These are phyloP conservation scores for Formica exsecta DNA, from an alignment of 1,140 invertebrate species.

Conservation along the genomic window DNA sequence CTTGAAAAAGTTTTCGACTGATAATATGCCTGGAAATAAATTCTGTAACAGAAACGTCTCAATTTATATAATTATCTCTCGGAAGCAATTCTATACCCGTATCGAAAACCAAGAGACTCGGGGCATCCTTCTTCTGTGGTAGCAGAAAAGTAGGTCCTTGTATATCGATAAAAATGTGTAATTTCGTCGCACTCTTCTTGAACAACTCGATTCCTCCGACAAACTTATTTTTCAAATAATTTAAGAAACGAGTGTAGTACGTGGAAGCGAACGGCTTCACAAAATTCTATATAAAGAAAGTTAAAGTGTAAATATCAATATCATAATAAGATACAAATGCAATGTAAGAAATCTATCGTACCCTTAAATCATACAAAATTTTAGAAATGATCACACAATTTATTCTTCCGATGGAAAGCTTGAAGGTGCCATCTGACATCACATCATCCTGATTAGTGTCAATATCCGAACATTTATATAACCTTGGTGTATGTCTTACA, in stretches of 20 bases:
- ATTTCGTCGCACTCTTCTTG: constrained; percentile 88
- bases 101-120: constrained; percentile 92
- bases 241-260: constrained; percentile 65
- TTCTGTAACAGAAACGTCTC: neutral
- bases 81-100: constrained; percentile 86
- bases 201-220: constrained; percentile 85
- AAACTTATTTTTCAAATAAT: constrained; percentile 72
- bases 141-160: constrained; percentile 92
- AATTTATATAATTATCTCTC: neutral
- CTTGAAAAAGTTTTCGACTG: constrained; percentile 94
- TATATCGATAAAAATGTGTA: constrained; percentile 91
- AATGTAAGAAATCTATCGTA: constrained; percentile 70
- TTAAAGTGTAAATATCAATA: neutral
- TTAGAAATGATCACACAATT: constrained; percentile 91
- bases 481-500: constrained; percentile 89
- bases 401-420: constrained; percentile 90
- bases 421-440: constrained; percentile 90
- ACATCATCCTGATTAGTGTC: constrained; percentile 86
- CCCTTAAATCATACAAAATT: constrained; percentile 90
- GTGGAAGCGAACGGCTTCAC: constrained; percentile 88
- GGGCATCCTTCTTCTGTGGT: constrained; percentile 93
- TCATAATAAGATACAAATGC: neutral
- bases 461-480: constrained; percentile 86
- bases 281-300: constrained; percentile 87
- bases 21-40: constrained; percentile 88